These are phyloP conservation scores for Stenoptilia bipunctidactyla DNA, from an alignment of 2,888 invertebrate genomes.

Conservation along the genomic window DNA sequence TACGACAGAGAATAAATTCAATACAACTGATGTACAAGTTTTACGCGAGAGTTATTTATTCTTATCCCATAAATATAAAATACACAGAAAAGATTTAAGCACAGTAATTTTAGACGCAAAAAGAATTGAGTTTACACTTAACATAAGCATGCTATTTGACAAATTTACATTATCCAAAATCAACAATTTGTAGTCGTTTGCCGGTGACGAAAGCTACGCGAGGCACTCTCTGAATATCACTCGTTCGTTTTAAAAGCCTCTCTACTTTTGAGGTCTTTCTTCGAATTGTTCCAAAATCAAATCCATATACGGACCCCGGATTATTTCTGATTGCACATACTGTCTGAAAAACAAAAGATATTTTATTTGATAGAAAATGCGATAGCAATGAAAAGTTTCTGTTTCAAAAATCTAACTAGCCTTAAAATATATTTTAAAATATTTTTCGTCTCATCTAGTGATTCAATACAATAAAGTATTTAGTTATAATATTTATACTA, in stretches of 20 bases:
- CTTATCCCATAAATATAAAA: background rate
- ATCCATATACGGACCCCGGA: slow-evolving; percentile 65
- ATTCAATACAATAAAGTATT: no score
- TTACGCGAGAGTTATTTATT: slow-evolving; percentile 39
- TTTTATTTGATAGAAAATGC: no score
- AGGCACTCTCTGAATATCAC: slow-evolving; percentile 51
- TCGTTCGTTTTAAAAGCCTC: slow-evolving; percentile 39
- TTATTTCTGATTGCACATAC: slow-evolving; percentile 65
- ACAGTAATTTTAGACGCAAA: no score
- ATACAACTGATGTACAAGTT: slow-evolving; percentile 67
- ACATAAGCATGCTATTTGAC: background rate
- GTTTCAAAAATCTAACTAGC: no score
- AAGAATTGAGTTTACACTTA: background rate
- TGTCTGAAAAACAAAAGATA: slow-evolving; percentile 58
- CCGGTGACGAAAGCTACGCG: slow-evolving; percentile 69
- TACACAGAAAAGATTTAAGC: no score
- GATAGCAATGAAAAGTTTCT: no score
- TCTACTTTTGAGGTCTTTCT: slow-evolving; percentile 35
- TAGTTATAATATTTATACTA: no score
- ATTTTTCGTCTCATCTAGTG: no score
- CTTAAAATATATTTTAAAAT: no score
- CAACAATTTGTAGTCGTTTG: slow-evolving; percentile 68
- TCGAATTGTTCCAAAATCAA: slow-evolving; percentile 67
- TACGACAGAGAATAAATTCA: slow-evolving; percentile 59
- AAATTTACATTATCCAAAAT: slow-evolving; percentile 43